These are phyloP conservation scores for Emys orbicularis DNA, from an alignment of 2,797 vertebrate genomes.

Conservation along the genomic window DNA sequence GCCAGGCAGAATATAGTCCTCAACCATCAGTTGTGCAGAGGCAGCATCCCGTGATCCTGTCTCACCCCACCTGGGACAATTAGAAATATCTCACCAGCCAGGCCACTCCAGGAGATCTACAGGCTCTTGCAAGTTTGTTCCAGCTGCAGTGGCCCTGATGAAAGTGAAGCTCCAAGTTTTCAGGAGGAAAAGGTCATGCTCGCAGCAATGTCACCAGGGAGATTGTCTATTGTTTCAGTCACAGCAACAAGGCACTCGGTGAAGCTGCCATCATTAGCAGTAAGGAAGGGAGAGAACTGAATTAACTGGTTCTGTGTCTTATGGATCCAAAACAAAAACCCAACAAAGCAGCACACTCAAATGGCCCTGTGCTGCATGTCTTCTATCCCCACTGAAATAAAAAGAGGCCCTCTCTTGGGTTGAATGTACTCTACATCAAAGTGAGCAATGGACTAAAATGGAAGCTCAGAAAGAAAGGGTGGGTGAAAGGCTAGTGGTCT, in stretches of 20 bases:
- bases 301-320: not conserved
- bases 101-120: not conserved
- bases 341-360: not conserved
- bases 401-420: not conserved
- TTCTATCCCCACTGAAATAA: not conserved
- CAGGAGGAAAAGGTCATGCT: not conserved
- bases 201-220: not conserved
- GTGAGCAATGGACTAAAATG: accelerated
- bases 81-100: not conserved
- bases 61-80: accelerated
- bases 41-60: not conserved
- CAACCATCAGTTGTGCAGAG: not conserved
- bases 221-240: not conserved
- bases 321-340: not conserved
- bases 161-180: not conserved
- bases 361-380: not conserved
- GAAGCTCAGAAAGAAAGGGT: not conserved
- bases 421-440: not conserved
- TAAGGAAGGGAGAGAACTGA: not conserved
- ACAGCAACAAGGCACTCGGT: not conserved
- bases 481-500: not conserved
- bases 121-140: not conserved
- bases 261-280: not conserved
- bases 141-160: not conserved
- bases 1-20: not conserved